Evolutionary conservation across 2,888 invertebrate species (phyloP), one percentile per base, ranked within the genome.

Genomic region (Caenorhabditis angaria): DNA sequence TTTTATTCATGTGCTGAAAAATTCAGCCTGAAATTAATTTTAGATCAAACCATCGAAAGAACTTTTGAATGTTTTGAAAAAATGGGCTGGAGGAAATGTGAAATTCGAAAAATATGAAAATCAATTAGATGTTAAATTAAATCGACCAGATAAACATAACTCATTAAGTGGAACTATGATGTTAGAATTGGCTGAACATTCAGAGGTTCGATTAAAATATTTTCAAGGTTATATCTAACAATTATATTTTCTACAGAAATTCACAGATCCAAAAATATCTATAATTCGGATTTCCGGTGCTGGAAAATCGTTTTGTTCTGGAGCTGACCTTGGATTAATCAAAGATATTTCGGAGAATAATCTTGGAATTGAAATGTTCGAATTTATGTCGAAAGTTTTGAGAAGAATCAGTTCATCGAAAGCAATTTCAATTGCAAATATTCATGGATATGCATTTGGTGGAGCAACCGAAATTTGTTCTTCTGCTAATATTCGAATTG

Each of bases 401-500:
- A 10, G 54, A 2, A 18, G 55, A 18, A 50, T 78, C 24, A 64
- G 70, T 24, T 25, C 48, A 0, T 72, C 74, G 10, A 65, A 64
- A 1, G 66, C 71, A 1, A 58, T 78, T 25, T 62, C 74, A 22
- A 70, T 79, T 24, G 74, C 75, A 18, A 74, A 75, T 35, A 70
- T 79, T 18, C 74, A 73, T 50, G 79, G 79, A 0, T 70, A 77
- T 28, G 65, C 70, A n/a, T 68, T 80, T 4, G 79, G 79, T 4
- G 79, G 79, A 64, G 77, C 73, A 58, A 80, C 77, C 0, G 79
- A 80, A 61, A 76, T 80, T 12, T 75, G 72, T 57, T 70, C 73
- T 10, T 53, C 77, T 1, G 59, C 75, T 47, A 77, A 80, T 48
- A 73, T 80, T 61, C 70, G 79, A 18, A 68, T 80, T 25, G 79